Base-by-base conservation (phyloP, 2,888 invertebrate species). In the Sarcophaga variegata region DNA sequence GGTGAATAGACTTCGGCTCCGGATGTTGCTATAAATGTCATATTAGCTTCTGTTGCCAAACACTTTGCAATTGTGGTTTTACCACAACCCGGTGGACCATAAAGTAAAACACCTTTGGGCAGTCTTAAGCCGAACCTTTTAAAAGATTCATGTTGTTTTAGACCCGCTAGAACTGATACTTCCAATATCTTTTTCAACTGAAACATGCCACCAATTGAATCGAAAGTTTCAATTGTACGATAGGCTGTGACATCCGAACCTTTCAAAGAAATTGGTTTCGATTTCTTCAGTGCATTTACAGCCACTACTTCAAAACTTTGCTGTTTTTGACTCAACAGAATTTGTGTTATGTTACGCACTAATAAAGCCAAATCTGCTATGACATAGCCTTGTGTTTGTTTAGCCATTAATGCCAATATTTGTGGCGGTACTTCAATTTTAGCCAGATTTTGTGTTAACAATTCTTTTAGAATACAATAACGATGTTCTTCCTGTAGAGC, bases 51-150 rank as follows among this genome's bases (percentile, higher is more conserved):
- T 49, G 93, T 93, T 14, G 95, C 95, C 54, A 95, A 91, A 20
- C 95, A 95, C 89, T 95, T 94, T 4, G 95, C 95, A 72, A 96
- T 92, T 6, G 94, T 95, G 0, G 95, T 96, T 92, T 96, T 95
- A n/a, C 95, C 95, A 92, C 95, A 95, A 2, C 96, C 96, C 1
- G 96, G 95, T 6, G 96, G 95, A 0, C 96, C 96, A 91, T 95
- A 95, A 11, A 96, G 92, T 66, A 96, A 91, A 54, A 96, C 93
- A 45, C 94, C 95, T 90, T 94, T 94, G 1, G 95, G 95, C 80
- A 94, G 93, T 47, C 93, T 93, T 60, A 96, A 92, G 8, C 95
- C 95, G 89, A 96, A 94, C 60, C 94, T 92, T 11, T 91, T 89
- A 90, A 95, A 95, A 0, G 94, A 93, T 45, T 94, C 93, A 0